Conservation (phyloP, 2,797 vertebrate genomes). For the Notolepis coatsorum region DNA sequence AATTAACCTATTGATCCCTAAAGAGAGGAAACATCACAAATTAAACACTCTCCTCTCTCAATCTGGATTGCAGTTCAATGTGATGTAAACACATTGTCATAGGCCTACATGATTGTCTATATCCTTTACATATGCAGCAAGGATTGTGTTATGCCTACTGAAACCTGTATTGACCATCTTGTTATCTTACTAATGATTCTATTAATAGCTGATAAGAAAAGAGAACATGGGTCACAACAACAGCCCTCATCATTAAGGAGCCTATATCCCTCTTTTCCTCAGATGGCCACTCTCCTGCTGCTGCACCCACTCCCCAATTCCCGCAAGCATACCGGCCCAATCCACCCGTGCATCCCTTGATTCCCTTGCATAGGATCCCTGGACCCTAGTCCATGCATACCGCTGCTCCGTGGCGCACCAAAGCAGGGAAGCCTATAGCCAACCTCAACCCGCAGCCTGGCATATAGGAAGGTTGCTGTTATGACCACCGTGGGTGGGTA, state of each 20-base stretch:
- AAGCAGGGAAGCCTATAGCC: background rate
- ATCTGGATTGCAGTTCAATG: no score
- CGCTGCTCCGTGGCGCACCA: background rate
- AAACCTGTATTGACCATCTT: no score
- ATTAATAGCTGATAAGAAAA: no score
- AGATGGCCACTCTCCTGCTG: background rate
- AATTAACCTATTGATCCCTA: slow-evolving; percentile 3
- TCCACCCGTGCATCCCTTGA: background rate
- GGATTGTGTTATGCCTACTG: no score
- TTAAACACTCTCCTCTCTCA: background rate
- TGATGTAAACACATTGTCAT: no score
- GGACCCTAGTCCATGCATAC: background rate
- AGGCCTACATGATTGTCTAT: no score
- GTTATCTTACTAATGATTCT: no score
- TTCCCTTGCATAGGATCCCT: background rate
- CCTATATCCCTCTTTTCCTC: background rate
- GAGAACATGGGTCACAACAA: background rate
- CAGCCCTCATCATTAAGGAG: background rate
- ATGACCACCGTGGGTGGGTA: slow-evolving; percentile 28
- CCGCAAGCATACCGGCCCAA: background rate
- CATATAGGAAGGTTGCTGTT: slow-evolving; percentile 28
- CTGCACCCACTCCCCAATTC: background rate
- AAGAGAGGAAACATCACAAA: background rate
- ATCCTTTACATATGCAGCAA: no score
- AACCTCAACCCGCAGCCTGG: background rate